Evolutionary conservation across 2,113 vertebrate species (phyloP).

Genomic region (Fregata magnificens): DNA sequence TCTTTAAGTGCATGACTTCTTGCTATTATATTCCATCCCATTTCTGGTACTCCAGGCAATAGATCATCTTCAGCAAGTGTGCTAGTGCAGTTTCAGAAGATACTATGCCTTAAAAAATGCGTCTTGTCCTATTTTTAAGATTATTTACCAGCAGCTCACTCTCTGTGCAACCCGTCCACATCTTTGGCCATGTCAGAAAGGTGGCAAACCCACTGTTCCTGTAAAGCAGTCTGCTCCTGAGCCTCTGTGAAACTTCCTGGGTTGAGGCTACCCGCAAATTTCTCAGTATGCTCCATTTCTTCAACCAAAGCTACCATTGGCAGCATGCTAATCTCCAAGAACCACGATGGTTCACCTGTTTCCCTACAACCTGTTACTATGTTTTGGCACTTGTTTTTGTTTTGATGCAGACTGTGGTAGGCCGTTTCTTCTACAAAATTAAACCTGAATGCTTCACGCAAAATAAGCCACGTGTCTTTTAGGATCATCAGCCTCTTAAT

Average conservation of each 20-base stretch:
- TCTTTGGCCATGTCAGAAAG: neutral
- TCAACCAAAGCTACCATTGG: neutral
- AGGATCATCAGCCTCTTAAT: neutral
- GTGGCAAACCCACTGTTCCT: neutral
- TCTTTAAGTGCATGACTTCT: constrained; percentile 48
- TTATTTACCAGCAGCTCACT: neutral
- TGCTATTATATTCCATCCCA: neutral
- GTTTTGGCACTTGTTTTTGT: neutral
- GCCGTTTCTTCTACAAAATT: neutral
- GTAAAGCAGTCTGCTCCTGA: neutral
- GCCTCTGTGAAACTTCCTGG: neutral
- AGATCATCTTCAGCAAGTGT: neutral
- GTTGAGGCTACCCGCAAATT: neutral
- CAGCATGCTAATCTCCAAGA: neutral
- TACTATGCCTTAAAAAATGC: neutral
- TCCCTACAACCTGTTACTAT: neutral
- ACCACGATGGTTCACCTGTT: neutral
- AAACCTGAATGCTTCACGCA: neutral
- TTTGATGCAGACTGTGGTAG: neutral
- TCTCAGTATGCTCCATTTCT: neutral
- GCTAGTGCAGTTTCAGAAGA: neutral
- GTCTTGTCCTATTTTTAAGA: neutral
- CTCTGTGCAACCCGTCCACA: neutral
- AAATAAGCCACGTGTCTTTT: neutral
- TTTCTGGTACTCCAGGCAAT: constrained; percentile 8